Base-by-base conservation (phyloP, 2,113 vertebrate genomes). In the Phycodurus eques region DNA sequence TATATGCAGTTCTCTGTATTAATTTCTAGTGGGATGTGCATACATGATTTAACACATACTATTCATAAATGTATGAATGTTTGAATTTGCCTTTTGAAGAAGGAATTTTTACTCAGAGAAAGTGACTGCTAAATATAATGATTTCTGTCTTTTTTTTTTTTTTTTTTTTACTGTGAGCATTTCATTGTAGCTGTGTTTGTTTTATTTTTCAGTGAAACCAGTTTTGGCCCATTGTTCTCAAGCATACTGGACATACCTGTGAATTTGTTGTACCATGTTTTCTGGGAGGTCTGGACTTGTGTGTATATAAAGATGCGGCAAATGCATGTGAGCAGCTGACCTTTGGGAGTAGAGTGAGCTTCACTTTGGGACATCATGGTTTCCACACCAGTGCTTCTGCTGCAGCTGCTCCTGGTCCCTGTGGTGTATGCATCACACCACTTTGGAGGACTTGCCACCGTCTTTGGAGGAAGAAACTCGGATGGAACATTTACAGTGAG, bases 391-490 rank as follows among this genome's bases (percentile, higher is more conserved):
- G 27, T 71, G n/a, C n/a, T 77, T 1, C 53, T 86, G 22, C 79
- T 85, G 7, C 80, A 72, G 73, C 73, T 85, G 77, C 75, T 87
- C 27, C 79, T 89, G 85, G 49, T 78, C 66, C 77, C 81, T 1
- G 51, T 77, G 73, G 75, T 15, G 3, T 78, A 80, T 0, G 85
- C 87, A 0, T 86, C 83, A 0, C 81, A 86, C 59, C 5, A 17
- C 33, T 84, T 10, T 0, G 88, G 81, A 0, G 83, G 71, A 35
- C 42, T 7, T 0, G 1, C 4, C 9, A 67, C n/a, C 27, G 84
- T 10, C 69, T 68, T 67, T 73, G 85, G 70, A 54, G 83, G 78
- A 35, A 71, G 19, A 43, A 85, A 80, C 59, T 17, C 75, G 0
- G 49, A 89, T 20, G 89, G 89, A 31, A 51, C 80, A 0, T 67